Conservation (phyloP, 2,113 vertebrate genomes). For the Sporophila hypoxantha region DNA sequence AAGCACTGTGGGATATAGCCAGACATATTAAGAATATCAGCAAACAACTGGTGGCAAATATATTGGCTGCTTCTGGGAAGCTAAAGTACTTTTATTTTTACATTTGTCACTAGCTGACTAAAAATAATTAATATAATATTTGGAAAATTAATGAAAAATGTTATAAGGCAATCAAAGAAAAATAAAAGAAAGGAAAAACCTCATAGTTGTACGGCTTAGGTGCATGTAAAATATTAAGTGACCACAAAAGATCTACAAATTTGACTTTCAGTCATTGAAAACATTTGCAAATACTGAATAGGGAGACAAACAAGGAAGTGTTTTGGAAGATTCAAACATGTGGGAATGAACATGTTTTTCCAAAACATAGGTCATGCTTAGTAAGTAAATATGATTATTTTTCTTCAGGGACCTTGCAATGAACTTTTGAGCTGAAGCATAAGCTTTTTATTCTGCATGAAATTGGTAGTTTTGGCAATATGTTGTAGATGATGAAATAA, state of each 20-base stretch:
- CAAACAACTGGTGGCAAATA: not conserved
- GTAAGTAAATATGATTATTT: constrained; percentile 30
- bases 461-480: not conserved
- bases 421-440: constrained; percentile 10
- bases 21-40: not conserved
- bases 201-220: not conserved
- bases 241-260: not conserved
- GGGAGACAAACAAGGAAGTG: not conserved
- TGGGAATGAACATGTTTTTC: constrained; percentile 7
- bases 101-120: not conserved
- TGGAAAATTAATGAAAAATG: not conserved
- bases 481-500: not conserved
- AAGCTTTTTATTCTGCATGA: not conserved
- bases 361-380: constrained; percentile 1
- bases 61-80: not conserved
- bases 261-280: not conserved
- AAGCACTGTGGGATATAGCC: not conserved
- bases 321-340: not conserved
- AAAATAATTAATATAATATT: not conserved
- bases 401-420: constrained; percentile 10
- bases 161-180: not conserved
- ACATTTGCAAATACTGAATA: not conserved
- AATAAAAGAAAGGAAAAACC: not conserved
- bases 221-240: not conserved
- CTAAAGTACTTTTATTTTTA: constrained; percentile 1